Conservation (phyloP, 2,797 vertebrate species). For the Apogon talboti region DNA sequence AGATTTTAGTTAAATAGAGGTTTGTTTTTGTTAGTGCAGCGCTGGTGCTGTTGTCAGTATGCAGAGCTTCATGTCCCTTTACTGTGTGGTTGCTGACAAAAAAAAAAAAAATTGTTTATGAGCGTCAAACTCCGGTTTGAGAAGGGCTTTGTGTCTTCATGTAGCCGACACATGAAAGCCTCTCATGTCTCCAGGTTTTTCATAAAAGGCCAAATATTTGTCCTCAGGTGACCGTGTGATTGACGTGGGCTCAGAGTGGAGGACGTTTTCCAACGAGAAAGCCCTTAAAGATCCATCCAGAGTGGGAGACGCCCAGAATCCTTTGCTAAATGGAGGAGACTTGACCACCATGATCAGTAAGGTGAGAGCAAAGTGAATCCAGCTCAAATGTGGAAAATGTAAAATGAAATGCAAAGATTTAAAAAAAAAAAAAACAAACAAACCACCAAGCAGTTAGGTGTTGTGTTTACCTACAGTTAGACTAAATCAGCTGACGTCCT, state of each 20-base stretch:
- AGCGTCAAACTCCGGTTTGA: too few species aligned
- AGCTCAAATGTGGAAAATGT: neutral
- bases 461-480: too few species aligned
- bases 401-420: too few species aligned
- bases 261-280: slow-evolving; percentile 99
- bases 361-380: slow-evolving; percentile 77
- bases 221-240: slow-evolving; percentile 94
- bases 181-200: neutral
- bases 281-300: slow-evolving; percentile 98
- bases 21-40: too few species aligned
- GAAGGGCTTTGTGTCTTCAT: too few species aligned
- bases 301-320: slow-evolving; percentile 98
- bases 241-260: slow-evolving; percentile 98
- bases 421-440: neutral
- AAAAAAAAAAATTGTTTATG: too few species aligned
- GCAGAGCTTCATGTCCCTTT: too few species aligned
- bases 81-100: too few species aligned
- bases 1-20: too few species aligned
- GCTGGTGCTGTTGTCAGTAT: too few species aligned
- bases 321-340: slow-evolving; percentile 95
- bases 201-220: neutral
- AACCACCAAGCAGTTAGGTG: too few species aligned
- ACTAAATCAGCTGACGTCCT: too few species aligned
- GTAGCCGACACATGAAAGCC: neutral
- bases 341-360: slow-evolving; percentile 99